These are phyloP conservation scores for Hapalemur alaotrensis DNA, from an alignment of 2,797 vertebrate genomes.

Conservation along the genomic window DNA sequence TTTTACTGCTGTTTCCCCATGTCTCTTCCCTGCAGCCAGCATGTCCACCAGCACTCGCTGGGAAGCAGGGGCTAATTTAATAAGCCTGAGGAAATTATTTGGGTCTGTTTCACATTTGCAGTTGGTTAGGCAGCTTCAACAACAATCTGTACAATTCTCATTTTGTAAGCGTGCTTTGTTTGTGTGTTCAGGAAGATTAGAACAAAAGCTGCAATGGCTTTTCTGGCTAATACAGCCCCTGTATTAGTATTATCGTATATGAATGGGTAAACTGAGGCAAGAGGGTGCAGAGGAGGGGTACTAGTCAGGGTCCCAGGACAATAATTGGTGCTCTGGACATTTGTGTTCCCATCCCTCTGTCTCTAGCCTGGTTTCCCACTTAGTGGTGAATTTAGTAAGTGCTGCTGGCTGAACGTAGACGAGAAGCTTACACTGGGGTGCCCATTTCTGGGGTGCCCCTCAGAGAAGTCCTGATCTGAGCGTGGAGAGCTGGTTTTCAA, in stretches of 20 bases:
- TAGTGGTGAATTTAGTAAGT: background rate
- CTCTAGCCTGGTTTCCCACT: background rate
- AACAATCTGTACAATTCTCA: fast-evolving
- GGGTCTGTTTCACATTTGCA: background rate
- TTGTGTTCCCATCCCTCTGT: background rate
- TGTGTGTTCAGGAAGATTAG: background rate
- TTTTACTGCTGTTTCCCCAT: background rate
- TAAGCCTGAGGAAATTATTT: background rate
- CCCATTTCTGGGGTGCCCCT: fast-evolving
- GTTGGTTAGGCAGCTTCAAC: background rate
- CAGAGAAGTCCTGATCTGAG: background rate
- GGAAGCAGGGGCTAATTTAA: background rate
- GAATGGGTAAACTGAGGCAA: slow-evolving; percentile 21
- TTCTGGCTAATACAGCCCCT: too few species aligned
- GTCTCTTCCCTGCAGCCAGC: background rate
- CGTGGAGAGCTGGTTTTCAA: background rate
- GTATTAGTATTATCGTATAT: background rate
- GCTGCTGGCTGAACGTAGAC: background rate
- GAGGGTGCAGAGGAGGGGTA: background rate
- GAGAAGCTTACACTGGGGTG: background rate
- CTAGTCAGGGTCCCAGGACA: background rate
- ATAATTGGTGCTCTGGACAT: background rate
- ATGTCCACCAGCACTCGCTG: fast-evolving
- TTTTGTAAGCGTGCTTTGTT: background rate
- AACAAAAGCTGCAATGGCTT: background rate